Conservation (phyloP, 2,888 invertebrate genomes). For the Pollenia amentaria region DNA sequence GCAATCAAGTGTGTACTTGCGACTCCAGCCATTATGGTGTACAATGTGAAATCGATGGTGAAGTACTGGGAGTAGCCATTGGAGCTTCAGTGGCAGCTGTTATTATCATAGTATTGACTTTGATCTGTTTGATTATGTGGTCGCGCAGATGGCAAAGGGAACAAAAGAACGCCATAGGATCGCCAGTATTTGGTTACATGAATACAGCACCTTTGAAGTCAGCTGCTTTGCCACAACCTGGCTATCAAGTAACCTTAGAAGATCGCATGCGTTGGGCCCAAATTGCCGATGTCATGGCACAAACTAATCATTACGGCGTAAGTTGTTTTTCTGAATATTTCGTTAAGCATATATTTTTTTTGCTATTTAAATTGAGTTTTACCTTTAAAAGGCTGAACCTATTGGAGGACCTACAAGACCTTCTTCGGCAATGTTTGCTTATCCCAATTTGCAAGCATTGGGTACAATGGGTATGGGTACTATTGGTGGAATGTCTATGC, state of each 20-base stretch:
- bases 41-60: conserved; percentile 95
- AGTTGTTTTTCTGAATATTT: conserved; percentile 79
- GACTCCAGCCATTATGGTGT: conserved; percentile 93
- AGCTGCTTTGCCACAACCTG: conserved; percentile 86
- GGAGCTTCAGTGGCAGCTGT: conserved; percentile 95
- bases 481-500: conserved; percentile 85
- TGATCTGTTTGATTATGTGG: conserved; percentile 95
- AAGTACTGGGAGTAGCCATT: conserved; percentile 95
- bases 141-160: conserved; percentile 96
- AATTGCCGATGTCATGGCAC: conserved; percentile 94
- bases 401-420: conserved; percentile 90
- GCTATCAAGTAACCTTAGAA: conserved; percentile 91
- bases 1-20: conserved; percentile 87
- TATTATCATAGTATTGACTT: conserved; percentile 93
- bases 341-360: neutral
- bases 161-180: conserved; percentile 91
- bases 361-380: neutral
- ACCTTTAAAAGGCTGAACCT: conserved; percentile 87
- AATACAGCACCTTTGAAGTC: conserved; percentile 90
- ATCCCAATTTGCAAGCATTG: conserved; percentile 87
- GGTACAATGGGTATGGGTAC: conserved; percentile 81
- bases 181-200: conserved; percentile 95
- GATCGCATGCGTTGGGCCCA: conserved; percentile 95
- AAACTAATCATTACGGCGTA: conserved; percentile 93
- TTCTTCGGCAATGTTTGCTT: conserved; percentile 93